A percentile compares a stretch with the other conserved stretches of the same genome.
phyloP scores from a whole-genome alignment of 2,797 vertebrate species.

The Paguma larvata region DNA sequence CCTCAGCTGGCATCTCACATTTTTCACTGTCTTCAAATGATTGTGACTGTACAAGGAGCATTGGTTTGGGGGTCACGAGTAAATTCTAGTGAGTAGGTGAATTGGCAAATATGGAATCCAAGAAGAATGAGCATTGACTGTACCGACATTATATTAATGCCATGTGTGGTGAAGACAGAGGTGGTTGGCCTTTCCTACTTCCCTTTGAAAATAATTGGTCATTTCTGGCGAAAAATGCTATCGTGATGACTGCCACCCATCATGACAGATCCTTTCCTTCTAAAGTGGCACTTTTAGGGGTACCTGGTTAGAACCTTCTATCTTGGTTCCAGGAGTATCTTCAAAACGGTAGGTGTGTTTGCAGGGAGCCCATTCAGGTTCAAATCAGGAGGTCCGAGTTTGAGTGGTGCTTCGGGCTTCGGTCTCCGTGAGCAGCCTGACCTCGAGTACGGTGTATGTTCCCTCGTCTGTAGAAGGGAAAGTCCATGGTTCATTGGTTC shows the following conservation, averaged over 20 bases:
- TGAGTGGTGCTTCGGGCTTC: neutral
- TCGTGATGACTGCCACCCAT: neutral
- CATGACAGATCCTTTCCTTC: neutral
- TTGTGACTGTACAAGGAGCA: neutral
- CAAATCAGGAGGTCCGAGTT: neutral
- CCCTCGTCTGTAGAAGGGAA: neutral
- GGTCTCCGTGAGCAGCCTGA: neutral
- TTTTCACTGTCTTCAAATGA: neutral
- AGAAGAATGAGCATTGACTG: neutral
- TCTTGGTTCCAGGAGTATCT: neutral
- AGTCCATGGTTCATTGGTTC: neutral
- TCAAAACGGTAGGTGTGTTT: neutral
- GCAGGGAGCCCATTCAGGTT: neutral
- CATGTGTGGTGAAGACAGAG: neutral
- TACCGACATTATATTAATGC: neutral
- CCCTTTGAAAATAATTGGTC: neutral
- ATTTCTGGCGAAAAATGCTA: neutral
- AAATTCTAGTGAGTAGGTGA: neutral
- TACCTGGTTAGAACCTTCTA: neutral
- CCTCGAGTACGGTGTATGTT: neutral
- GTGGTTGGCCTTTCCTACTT: neutral
- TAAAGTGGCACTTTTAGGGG: neutral
- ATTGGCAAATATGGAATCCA: neutral
- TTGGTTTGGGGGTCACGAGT: neutral
- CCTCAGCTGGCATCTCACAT: neutral